Conservation (phyloP, 2,888 invertebrate genomes). For the Drosophila gaucha region DNA sequence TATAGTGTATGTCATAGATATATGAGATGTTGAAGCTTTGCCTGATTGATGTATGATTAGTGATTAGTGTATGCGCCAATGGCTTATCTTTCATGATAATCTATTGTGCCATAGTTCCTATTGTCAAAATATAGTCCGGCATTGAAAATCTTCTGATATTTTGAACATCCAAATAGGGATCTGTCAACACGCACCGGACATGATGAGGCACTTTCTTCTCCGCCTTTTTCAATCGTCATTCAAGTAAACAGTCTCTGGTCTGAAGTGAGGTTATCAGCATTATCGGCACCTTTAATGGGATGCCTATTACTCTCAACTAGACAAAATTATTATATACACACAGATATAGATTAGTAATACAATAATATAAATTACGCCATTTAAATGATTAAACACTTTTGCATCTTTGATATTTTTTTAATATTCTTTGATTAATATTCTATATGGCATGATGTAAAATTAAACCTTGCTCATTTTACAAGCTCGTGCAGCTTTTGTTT, state of each 20-base stretch:
- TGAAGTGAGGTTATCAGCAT: conserved; percentile 45
- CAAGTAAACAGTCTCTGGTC: conserved; percentile 17
- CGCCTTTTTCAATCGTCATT: conserved; percentile 18
- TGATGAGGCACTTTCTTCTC: conserved; percentile 42
- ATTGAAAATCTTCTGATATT: background rate
- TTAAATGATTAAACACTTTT: conserved; percentile 59
- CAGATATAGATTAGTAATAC: conserved; percentile 7
- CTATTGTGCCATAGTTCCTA: background rate
- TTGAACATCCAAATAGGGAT: conserved; percentile 2
- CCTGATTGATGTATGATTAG: conserved; percentile 14
- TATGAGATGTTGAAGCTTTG: background rate
- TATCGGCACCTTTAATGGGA: conserved; percentile 14
- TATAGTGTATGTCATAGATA: conserved; percentile 3
- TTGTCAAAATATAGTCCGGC: background rate
- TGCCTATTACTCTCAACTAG: conserved; percentile 15
- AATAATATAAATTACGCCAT: conserved; percentile 37
- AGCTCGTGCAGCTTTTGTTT: background rate
- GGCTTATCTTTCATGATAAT: background rate
- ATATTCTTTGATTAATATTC: conserved; percentile 10
- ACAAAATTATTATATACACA: background rate
- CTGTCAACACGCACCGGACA: conserved; percentile 41
- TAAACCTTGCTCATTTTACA: background rate
- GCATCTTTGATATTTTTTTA: conserved; percentile 1
- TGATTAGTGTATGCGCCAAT: background rate
- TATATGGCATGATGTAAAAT: conserved; percentile 5